These are phyloP conservation scores for Ferdinandea cuprea DNA, from an alignment of 2,888 invertebrate species.

Conservation along the genomic window DNA sequence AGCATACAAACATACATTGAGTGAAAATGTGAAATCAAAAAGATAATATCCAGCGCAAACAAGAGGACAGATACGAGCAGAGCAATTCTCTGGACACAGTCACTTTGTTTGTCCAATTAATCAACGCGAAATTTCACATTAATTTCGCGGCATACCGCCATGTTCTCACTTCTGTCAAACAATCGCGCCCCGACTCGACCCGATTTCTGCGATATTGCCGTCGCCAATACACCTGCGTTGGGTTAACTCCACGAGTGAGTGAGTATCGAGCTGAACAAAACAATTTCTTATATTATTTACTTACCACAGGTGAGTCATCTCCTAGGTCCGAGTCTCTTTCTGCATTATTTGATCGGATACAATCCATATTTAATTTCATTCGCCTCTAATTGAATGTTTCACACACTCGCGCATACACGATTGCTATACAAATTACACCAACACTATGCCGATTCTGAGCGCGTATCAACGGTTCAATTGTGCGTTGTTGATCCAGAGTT, in stretches of 20 bases:
- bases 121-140: conserved; percentile 62
- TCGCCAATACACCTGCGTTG: conserved; percentile 2
- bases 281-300: conserved; percentile 41
- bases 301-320: conserved; percentile 76
- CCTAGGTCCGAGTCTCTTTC: conserved; percentile 77
- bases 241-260: neutral
- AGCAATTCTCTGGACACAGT: conserved; percentile 30
- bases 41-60: conserved; percentile 49
- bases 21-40: conserved; percentile 68
- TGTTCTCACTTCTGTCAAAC: conserved; percentile 29
- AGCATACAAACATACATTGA: neutral
- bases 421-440: conserved; percentile 4
- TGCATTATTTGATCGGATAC: conserved; percentile 76
- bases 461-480: conserved; percentile 50
- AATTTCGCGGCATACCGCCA: conserved; percentile 36
- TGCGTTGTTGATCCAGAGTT: conserved; percentile 38
- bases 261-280: neutral
- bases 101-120: conserved; percentile 66
- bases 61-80: conserved; percentile 27
- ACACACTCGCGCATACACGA: conserved; percentile 32
- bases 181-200: conserved; percentile 34
- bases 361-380: conserved; percentile 76
- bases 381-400: conserved; percentile 53
- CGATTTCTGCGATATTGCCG: conserved; percentile 25
- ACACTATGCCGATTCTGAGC: neutral